Base-by-base conservation (phyloP, 1,140 invertebrate species). In the Plectus sambesii region DNA sequence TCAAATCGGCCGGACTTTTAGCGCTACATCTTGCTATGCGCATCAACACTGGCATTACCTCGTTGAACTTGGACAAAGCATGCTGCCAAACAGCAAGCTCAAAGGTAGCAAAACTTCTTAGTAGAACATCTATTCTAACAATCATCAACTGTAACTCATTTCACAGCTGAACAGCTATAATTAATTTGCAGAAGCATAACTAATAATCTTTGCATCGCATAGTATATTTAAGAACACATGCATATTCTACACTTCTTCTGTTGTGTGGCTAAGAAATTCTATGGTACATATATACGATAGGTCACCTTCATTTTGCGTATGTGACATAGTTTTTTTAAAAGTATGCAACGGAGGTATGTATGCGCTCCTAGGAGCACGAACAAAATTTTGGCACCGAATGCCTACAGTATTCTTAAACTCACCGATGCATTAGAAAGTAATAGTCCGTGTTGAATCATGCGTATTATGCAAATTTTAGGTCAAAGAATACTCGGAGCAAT, bases 11-110 rank as follows among this genome's bases (percentile, higher is more conserved):
- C 19, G 55, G 55, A 5, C 54, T 57, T 30, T 26, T 57, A 27
- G 55, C 55, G 38, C 53, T 57, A 24, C 55, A 57, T 24, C 42
- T 51, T 15, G 55, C 55, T 29, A 56, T 57, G 53, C 44, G 47
- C 37, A 50, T 57, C 47, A 57, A 57, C 22, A 57, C n/a, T 9
- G 36, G 53, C 1, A 57, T 57, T 20, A 57, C 55, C 3, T 43
- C 45, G 19, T 33, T 57, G 2, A 56, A 57, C 30, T 33, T 57
- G 20, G 55, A 57, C 41, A 24, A 15, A 9, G 27, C 42, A 1
- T 52, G 52, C 40, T 40, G 39, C n/a, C 33, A 22, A 15, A 41
- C 42, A 37, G 46, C 41, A 24, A 55, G 55, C 23, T 45, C 42
- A 24, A 29, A 36, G 36, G 19, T 15, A 36, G 17, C 24, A 29